phyloP scores from a whole-genome alignment of 2,113 vertebrate species.

The Paracanthobrama guichenoti region DNA sequence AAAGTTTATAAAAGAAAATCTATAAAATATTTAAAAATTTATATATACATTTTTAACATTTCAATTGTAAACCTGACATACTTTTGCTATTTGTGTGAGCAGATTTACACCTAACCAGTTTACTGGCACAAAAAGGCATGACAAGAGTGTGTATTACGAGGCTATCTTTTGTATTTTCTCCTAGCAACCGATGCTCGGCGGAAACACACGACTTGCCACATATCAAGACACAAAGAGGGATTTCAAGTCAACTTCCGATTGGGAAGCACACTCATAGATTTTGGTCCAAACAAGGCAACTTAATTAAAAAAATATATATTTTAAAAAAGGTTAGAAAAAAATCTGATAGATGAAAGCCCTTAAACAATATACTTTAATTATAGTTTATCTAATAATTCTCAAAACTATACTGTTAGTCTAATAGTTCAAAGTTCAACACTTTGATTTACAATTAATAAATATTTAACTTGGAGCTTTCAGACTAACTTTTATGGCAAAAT shows the following conservation, averaged over 20 bases:
- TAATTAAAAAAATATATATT: background rate
- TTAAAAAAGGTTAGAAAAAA: background rate
- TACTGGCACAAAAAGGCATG: background rate
- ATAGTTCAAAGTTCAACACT: background rate
- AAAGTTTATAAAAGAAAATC: background rate
- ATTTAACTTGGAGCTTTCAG: background rate
- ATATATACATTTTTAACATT: no score
- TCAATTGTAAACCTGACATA: background rate
- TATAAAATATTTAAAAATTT: background rate
- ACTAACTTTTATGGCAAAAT: background rate
- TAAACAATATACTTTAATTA: background rate
- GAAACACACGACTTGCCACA: slow-evolving; percentile 36
- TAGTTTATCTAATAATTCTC: background rate
- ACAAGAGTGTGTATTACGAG: slow-evolving; percentile 8
- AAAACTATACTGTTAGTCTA: background rate
- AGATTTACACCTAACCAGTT: background rate
- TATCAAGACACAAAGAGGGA: slow-evolving; percentile 52
- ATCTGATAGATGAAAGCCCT: background rate
- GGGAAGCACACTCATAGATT: slow-evolving; percentile 10
- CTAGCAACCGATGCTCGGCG: slow-evolving; percentile 48
- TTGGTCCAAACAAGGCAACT: background rate
- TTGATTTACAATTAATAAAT: background rate
- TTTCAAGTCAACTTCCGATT: slow-evolving; percentile 46
- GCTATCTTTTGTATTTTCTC: slow-evolving; percentile 44
- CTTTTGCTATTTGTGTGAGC: background rate